phyloP scores from a whole-genome alignment of 1,140 invertebrate genomes.

The Macrobrachium rosenbergii region DNA sequence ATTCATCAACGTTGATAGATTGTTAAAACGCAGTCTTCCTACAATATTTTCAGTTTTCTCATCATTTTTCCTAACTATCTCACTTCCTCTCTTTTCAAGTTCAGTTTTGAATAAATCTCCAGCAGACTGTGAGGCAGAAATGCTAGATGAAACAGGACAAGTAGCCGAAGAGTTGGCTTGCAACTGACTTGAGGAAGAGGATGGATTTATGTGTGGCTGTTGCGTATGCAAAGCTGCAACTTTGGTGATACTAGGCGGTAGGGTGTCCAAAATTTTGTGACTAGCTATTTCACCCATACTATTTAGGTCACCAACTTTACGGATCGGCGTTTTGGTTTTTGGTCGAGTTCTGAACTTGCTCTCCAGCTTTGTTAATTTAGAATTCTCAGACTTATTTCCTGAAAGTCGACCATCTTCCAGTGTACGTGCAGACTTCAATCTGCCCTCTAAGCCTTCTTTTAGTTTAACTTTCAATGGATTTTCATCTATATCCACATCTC shows the following conservation, averaged over 20 bases:
- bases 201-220: slow-evolving; percentile 65
- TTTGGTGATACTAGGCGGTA: slow-evolving; percentile 66
- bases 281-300: slow-evolving; percentile 66
- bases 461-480: slow-evolving; percentile 62
- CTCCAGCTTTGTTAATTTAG: slow-evolving; percentile 58
- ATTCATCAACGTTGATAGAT: slow-evolving; percentile 51
- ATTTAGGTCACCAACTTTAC: slow-evolving; percentile 65
- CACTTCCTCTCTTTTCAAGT: slow-evolving; percentile 55
- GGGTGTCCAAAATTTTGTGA: slow-evolving; percentile 66
- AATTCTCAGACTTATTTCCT: slow-evolving; percentile 53
- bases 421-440: slow-evolving; percentile 58
- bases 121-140: slow-evolving; percentile 12
- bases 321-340: slow-evolving; percentile 60
- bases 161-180: slow-evolving; percentile 27
- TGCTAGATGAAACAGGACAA: neutral
- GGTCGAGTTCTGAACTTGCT: slow-evolving; percentile 59
- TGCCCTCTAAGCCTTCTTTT: slow-evolving; percentile 63
- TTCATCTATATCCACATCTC: slow-evolving; percentile 63
- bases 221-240: slow-evolving; percentile 66
- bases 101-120: slow-evolving; percentile 51
- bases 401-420: slow-evolving; percentile 58
- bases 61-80: slow-evolving; percentile 45
- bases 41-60: slow-evolving; percentile 39
- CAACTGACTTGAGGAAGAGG: slow-evolving; percentile 54
- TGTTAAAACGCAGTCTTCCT: slow-evolving; percentile 24